A percentile compares a stretch with the other conserved stretches of the same genome.
Conservation (phyloP, 2,888 invertebrate species). For the Prosapia bicincta region DNA sequence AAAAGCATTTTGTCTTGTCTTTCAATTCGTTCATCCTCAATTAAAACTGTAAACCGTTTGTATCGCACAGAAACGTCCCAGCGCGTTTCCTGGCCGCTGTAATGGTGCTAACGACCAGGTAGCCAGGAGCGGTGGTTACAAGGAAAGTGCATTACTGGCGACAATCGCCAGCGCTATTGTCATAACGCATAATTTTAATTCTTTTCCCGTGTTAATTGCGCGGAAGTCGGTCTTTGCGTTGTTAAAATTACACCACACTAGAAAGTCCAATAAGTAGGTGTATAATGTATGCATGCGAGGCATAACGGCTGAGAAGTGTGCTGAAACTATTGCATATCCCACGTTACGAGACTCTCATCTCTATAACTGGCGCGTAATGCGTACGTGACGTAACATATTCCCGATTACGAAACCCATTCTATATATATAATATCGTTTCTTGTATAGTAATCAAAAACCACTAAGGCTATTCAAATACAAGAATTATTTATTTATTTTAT, state of each 20-base stretch:
- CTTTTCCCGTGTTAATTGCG: background rate
- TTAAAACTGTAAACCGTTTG: background rate
- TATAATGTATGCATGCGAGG: background rate
- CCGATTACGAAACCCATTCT: too few species aligned
- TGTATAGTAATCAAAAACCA: too few species aligned
- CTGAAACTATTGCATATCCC: too few species aligned
- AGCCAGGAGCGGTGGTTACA: background rate
- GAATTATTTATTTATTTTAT: too few species aligned
- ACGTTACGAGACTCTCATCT: too few species aligned
- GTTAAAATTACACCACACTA: background rate
- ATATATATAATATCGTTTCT: too few species aligned
- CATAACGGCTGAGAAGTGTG: background rate
- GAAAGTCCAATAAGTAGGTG: background rate
- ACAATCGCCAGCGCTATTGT: background rate
- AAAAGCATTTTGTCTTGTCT: background rate
- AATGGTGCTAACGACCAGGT: background rate
- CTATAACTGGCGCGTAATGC: too few species aligned
- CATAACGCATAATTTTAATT: conserved; percentile 2
- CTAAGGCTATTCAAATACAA: too few species aligned
- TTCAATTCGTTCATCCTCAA: background rate
- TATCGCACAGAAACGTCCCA: background rate
- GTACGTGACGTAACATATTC: too few species aligned
- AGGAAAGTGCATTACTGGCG: background rate
- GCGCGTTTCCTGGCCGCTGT: background rate
- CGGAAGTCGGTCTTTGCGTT: background rate